Base-by-base conservation (phyloP, 2,888 invertebrate species). In the Eremobia ochroleuca region DNA sequence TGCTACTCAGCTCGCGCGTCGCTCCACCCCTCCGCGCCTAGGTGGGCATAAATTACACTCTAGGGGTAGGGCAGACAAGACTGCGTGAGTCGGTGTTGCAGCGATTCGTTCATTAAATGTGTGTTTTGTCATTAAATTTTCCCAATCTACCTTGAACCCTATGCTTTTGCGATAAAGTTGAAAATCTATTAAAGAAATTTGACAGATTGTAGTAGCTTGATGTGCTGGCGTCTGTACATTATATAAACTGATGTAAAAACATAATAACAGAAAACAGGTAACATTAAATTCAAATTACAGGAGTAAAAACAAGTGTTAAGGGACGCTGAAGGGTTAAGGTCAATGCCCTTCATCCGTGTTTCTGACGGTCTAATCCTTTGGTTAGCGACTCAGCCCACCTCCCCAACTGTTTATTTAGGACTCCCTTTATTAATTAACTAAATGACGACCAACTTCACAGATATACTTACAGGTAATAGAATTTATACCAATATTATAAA, bases 351-450 rank as follows among this genome's bases (percentile, higher is more conserved):
- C 59, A 82, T 75, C 85, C 79, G 59, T 81, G 79, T 83, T 78
- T 80, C 80, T 64, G 83, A 76, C 77, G 58, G 40, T 65, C 43
- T 79, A 77, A 85, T 81, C 79, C 79, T 79, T 86, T 83, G 85
- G 80, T 83, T 82, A 88, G 49, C 52, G 34, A 52, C 52, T 18
- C 25, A 34, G 87, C 70, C 70, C 67, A 31, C 61, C 71, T 71
- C 65, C 40, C 58, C 49, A 66, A 76, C 62, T 77, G 83, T 88
- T 89, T 87, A 64, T 68, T 88, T 82, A 87, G 88, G 88, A 81
- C 74, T 59, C 55, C 43, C 73, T 80, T 81, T 81, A 83, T 87
- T 88, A 88, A 89, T 89, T 89, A 88, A 84, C 66, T 58, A 82
- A 87, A 81, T 85, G 80, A 83, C 76, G 65, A 84, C 49, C 52